Percentiles rank a stretch among this genome's conserved stretches.
Conservation (phyloP, 1,140 invertebrate species). For the Homalodisca vitripennis region DNA sequence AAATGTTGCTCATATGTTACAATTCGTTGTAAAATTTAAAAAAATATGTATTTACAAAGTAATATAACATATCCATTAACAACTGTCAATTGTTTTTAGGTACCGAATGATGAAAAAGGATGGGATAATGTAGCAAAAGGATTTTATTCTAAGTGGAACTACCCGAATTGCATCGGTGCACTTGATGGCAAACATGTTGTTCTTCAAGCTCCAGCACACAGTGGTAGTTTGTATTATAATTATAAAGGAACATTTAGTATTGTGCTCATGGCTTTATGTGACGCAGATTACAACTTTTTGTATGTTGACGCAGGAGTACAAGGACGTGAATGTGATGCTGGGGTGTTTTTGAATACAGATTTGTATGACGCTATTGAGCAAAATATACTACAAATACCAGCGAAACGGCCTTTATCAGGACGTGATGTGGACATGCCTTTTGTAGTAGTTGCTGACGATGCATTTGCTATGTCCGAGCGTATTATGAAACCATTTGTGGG, state of each 20-base stretch:
- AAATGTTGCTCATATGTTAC: no score
- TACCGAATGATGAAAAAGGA: background rate
- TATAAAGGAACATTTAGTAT: conserved; percentile 50
- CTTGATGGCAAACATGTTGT: conserved; percentile 46
- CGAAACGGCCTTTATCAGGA: conserved; percentile 10
- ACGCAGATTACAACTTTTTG: conserved; percentile 50
- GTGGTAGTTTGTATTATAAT: conserved; percentile 47
- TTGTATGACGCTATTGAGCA: background rate
- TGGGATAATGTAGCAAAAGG: conserved; percentile 30
- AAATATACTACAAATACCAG: conserved; percentile 19
- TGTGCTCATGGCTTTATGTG: conserved; percentile 50
- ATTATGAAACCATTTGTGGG: conserved; percentile 51
- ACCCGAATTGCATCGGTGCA: conserved; percentile 44
- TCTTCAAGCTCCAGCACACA: conserved; percentile 43
- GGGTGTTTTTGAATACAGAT: background rate
- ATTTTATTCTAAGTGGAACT: conserved; percentile 33
- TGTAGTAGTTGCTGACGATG: conserved; percentile 49
- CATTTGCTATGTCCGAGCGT: conserved; percentile 44
- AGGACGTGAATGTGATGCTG: conserved; percentile 47
- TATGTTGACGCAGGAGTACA: conserved; percentile 49
- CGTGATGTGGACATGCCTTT: conserved; percentile 42
- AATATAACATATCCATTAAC: no score
- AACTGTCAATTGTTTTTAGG: background rate
- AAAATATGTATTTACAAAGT: no score
- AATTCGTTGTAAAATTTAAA: no score